These are phyloP conservation scores for Polymixis lichenea DNA, from an alignment of 2,888 invertebrate species.

Conservation along the genomic window DNA sequence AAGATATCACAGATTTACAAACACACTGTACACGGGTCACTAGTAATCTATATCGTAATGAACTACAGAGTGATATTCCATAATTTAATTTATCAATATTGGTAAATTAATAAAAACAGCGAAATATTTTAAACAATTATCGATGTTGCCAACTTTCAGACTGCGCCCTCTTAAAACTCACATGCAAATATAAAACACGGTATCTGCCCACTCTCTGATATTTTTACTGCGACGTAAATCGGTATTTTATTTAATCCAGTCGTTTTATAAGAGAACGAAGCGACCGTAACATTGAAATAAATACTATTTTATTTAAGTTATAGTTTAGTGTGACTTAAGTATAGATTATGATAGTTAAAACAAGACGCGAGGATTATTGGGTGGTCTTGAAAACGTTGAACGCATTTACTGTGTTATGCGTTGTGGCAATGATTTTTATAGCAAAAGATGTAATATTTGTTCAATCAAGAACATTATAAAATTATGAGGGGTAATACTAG, in stretches of 20 bases:
- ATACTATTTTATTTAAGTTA: conserved; percentile 55
- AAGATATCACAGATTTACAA: too few species aligned
- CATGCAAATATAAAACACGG: conserved; percentile 16
- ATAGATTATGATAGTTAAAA: conserved; percentile 18
- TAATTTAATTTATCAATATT: not conserved
- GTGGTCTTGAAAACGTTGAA: conserved; percentile 32
- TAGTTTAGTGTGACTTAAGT: conserved; percentile 35
- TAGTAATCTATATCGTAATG: too few species aligned
- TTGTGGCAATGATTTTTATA: not conserved
- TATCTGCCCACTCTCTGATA: conserved; percentile 53
- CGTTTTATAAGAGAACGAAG: conserved; percentile 30
- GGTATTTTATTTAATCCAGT: conserved; percentile 70
- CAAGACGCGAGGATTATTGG: not conserved
- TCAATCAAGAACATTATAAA: not conserved
- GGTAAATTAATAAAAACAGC: not conserved
- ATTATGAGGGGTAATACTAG: too few species aligned
- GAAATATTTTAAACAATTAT: not conserved
- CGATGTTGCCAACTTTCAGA: not conserved
- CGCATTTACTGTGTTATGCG: not conserved
- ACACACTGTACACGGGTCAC: too few species aligned
- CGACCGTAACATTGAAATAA: conserved; percentile 67
- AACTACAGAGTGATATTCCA: not conserved
- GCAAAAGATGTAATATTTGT: not conserved
- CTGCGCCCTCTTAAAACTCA: not conserved
- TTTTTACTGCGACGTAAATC: conserved; percentile 76